Evolutionary conservation across 2,113 vertebrate genomes (phyloP), one percentile per base, ranked within the genome.

Genomic region (Ochotona curzoniae): DNA sequence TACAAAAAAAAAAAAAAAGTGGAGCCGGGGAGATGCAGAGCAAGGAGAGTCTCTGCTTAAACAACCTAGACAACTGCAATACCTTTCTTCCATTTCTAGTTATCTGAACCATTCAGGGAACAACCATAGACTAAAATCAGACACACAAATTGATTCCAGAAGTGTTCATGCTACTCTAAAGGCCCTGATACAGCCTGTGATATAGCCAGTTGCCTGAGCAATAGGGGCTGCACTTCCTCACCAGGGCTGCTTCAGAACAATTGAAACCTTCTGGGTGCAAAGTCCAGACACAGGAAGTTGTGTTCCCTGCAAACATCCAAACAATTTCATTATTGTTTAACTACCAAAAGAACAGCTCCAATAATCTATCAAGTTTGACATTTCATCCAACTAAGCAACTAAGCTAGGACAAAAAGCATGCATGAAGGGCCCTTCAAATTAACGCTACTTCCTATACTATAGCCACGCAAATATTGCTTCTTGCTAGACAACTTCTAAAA

Each of bases 291-390:
- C 96, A 98, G 96, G 73, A 93, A 94, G 81, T 95, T 96, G 93
- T 98, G 98, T 98, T 97, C 96, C 83, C 94, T 78, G 70, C 79
- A 38, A 97, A 97, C 90, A 93, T 44, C 28, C 74, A 95, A 93
- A 98, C 97, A 97, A 93, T 73, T 97, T 96, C 97, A 93, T 96
- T 97, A 97, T 97, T 97, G 96, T 98, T 97, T 95, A 97, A 97
- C 96, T 74, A 97, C 96, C 91, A 93, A 97, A 97, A 97, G 67
- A 93, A 32, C 83, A 97, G 93, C 95, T 97, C 97, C 95, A 94
- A 69, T 94, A 47, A 98, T 96, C 97, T 96, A 96, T 97, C 96
- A 97, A 80, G 90, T 87, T 80, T 95, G 95, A 97, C 95, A 96
- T 94, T 93, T 93, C 92, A 96, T 87, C 95, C 44, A 1, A 93